Base-by-base conservation (phyloP, 2,888 invertebrate genomes). In the Spilosoma lubricipeda region DNA sequence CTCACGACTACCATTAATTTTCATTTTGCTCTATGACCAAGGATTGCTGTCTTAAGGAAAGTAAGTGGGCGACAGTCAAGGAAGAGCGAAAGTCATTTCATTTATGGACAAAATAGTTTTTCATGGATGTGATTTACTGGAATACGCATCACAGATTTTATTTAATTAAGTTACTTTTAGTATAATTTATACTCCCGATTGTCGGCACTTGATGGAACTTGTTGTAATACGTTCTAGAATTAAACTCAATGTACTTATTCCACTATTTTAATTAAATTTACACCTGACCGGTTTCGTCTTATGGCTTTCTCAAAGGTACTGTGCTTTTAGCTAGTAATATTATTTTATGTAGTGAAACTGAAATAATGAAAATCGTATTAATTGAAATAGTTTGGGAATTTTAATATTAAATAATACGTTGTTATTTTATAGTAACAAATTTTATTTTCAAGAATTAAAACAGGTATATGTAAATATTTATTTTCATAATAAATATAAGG, bases 1-100 rank as follows among this genome's bases (percentile, higher is more conserved):
- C 95, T 95, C 91, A 88, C 89, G 89, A 85, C 91, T 82, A 90
- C 90, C 94, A 95, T 95, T 95, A 94, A 95, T 95, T 95, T 94
- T 95, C 95, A 95, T 95, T 95, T 93, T 91, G 87, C 87, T 90
- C 88, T 91, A 93, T 93, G 93, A 90, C 91, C 91, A 88, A 86
- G 90, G 92, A 93, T 91, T 91, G 93, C 90, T 91, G 93, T 92
- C 94, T 93, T 93, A 91, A 91, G 92, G 88, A 89, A 91, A 90
- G 90, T 87, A 82, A 86, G 84, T 84, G 85, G 82, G 82, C 88
- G 88, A 86, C 82, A 80, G 80, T 71, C 63, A 63, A 27, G 33
- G 52, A 65, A 81, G 85, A 82, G 79, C 77, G 80, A 82, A 83
- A 85, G 84, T 85, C 85, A 86, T 87, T 89, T 86, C 84, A 80